Conservation (phyloP, 35 echinoderm and acorn worm genomes). For the Lytechinus pictus region DNA sequence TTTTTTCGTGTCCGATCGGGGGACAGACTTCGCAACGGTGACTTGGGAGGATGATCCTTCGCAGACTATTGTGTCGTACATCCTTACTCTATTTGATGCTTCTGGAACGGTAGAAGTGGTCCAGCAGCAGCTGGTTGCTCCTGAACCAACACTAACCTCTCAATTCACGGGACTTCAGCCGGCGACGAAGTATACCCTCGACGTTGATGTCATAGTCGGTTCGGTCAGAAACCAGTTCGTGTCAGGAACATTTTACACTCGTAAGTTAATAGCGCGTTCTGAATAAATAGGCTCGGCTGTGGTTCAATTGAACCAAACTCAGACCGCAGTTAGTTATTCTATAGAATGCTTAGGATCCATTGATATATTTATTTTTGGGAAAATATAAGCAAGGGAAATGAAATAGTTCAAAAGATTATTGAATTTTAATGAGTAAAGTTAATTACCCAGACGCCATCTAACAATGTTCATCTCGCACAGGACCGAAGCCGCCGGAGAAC, state of each 20-base stretch:
- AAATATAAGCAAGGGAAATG: too few species aligned
- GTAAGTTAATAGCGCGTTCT: background rate
- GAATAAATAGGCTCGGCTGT: too few species aligned
- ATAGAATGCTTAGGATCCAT: too few species aligned
- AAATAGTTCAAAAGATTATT: too few species aligned
- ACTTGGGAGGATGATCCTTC: background rate
- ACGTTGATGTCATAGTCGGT: background rate
- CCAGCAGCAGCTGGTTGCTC: background rate
- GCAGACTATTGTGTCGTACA: background rate
- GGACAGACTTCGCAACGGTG: background rate
- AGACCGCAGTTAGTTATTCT: too few species aligned
- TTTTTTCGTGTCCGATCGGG: background rate
- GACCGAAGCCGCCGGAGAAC: background rate
- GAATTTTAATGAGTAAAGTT: too few species aligned
- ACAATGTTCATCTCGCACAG: background rate
- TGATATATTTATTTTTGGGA: too few species aligned
- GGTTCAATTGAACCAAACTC: too few species aligned
- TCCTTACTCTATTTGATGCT: background rate
- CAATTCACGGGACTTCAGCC: background rate
- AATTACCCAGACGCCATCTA: too few species aligned
- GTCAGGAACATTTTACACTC: background rate
- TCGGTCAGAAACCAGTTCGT: background rate
- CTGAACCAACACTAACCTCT: background rate
- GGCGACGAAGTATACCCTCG: background rate
- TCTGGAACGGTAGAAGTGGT: background rate